Base-by-base conservation (phyloP, 92 coral and sea anemone genomes). In the Plumapathes pennacea region DNA sequence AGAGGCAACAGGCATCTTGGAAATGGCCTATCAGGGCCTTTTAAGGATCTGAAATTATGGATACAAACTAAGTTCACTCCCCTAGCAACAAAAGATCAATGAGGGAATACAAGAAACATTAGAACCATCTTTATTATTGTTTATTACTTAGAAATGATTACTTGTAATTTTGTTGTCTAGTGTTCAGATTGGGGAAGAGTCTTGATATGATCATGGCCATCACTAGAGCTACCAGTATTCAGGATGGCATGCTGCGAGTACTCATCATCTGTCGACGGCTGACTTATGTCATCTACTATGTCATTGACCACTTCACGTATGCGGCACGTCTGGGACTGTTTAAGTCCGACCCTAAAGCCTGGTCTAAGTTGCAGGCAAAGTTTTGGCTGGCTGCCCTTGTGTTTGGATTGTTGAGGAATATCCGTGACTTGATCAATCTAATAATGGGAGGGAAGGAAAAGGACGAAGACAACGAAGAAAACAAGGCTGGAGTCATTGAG, bases 241-340 rank as follows among this genome's bases (percentile, higher is more conserved):
- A 85, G 42, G 98, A 92, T 55, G 84, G 68, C 15, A 38, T 80
- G 39, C 69, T 92, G 0, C 70, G 78, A 13, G 59, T 77, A 15
- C 84, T 92, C 37, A 82, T 92, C 50, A 74, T 84, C 47, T 85
- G 90, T 26, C 96, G 96, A 14, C 89, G 94, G 23, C 48, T 86
- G 36, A 86, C 98, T 4, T 68, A 83, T 33, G 61, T 82, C 0
- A n/a, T 84, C 11, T 92, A 92, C 52, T 92, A 88, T 57, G 51
- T 92, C 45, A 81, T 92, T 58, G 98, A 92, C 52, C 96, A 88
- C 51, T 51, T 84, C 53, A 89, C 90, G 0, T 92, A 96, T 96
- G 98, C 98, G 1, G 91, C 87, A 36, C 72, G 98, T 27, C 75
- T 92, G 28, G 98, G 98, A 41, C 84, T 92, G n/a, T 88, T 74